Base-by-base conservation (phyloP, 2,797 vertebrate species). In the Echiichthys vipera region DNA sequence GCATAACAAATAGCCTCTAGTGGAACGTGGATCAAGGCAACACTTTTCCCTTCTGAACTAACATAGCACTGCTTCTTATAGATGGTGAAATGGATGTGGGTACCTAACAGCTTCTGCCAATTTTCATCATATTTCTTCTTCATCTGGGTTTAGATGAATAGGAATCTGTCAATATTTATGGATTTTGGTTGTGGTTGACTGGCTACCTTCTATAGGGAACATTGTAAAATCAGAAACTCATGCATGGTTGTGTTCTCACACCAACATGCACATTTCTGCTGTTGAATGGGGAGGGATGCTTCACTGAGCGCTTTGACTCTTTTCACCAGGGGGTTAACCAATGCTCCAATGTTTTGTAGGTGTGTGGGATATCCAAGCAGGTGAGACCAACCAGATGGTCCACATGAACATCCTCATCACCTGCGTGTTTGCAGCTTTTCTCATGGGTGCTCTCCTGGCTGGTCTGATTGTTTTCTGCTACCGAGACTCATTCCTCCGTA, bases 371-470 rank as follows among this genome's bases (percentile, higher is more conserved):
- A 96, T 95, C 36, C 97, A 97, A 74, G 96, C 96, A 15, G 96
- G 96, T 81, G 97, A 99, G 54, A 96, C 96, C 78, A 98, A 97
- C 92, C 97, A 99, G 94, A 97, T 99, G 98, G 98, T 99, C 32
- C 98, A 99, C 86, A 97, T 99, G 97, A 99, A 99, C 81, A 98
- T 99, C 88, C 95, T 99, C 86, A 99, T 99, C 93, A 98, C 97
- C 80, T 99, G 98, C 74, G 98, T 99, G 84, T 96, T 99, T 72
- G 98, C 96, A 0, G 98, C 98, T 36, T 99, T 99, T 74, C 95
- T 99, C 12, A 94, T 97, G 92, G 98, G 98, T 45, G 98, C 98
- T 1, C 96, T 98, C 87, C 95, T 99, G 39, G 97, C 98, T 3
- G 98, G 98, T 22, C 94, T 99, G 84, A 96, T 97, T 0, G 98